Conservation (phyloP, 2,113 vertebrate genomes). For the Nasalis larvatus region DNA sequence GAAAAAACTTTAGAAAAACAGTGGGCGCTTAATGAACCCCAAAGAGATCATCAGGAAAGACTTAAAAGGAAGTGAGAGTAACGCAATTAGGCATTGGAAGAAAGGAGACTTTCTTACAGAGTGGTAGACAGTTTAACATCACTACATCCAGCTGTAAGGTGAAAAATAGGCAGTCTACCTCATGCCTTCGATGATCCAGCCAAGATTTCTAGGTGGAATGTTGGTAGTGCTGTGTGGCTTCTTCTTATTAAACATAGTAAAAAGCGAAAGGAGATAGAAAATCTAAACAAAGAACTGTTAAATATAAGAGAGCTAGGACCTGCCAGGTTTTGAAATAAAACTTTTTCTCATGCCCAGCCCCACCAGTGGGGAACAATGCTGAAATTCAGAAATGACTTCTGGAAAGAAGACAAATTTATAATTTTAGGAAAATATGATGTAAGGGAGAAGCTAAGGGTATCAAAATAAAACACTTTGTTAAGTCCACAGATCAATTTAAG, state of each 20-base stretch:
- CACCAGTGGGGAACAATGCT: not conserved
- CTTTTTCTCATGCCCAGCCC: not conserved
- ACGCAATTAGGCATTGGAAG: not conserved
- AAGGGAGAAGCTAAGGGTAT: not conserved
- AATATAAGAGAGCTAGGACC: not conserved
- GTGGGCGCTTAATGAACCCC: not conserved
- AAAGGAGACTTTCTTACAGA: no score
- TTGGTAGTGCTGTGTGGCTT: rapidly evolving
- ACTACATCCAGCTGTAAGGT: rapidly evolving
- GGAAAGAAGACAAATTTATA: not conserved
- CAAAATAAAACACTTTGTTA: not conserved
- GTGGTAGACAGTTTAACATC: not conserved
- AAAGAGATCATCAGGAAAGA: not conserved
- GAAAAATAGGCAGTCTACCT: not conserved
- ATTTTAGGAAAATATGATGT: not conserved
- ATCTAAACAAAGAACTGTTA: not conserved
- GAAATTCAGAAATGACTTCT: not conserved
- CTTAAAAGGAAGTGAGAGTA: not conserved
- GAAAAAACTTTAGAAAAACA: not conserved
- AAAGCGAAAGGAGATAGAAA: not conserved
- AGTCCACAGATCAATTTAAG: not conserved
- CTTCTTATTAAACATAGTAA: not conserved
- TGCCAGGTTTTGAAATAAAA: not conserved
- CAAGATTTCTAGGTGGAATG: not conserved
- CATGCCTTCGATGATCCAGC: no score